phyloP scores from a whole-genome alignment of 2,888 invertebrate genomes.

The Mesorhabditis spiculigera region DNA sequence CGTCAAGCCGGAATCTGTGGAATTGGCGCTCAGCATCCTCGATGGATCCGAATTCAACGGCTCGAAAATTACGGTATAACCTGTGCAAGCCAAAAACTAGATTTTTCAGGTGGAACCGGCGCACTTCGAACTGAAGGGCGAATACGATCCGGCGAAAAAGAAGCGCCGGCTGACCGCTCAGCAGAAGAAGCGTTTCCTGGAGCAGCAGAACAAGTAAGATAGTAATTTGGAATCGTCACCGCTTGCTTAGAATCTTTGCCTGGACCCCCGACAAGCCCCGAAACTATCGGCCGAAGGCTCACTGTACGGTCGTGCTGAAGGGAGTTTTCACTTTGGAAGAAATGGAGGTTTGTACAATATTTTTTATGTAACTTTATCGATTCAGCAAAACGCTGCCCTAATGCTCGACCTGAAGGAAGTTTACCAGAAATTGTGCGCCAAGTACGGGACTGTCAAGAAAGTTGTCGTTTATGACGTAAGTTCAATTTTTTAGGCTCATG shows the following conservation, averaged over 20 bases:
- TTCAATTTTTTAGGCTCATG: constrained; percentile 32
- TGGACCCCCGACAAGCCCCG: constrained; percentile 90
- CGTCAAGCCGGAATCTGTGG: constrained; percentile 80
- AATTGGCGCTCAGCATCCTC: constrained; percentile 82
- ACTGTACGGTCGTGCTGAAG: constrained; percentile 84
- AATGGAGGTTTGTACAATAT: constrained; percentile 69
- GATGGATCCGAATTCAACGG: constrained; percentile 73
- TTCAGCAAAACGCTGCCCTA: constrained; percentile 74
- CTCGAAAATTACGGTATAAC: not conserved
- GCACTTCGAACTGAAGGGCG: constrained; percentile 80
- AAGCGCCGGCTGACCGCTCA: constrained; percentile 80
- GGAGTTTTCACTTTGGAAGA: constrained; percentile 84
- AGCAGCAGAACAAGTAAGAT: constrained; percentile 79
- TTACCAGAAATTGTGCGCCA: constrained; percentile 80
- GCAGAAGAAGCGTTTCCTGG: constrained; percentile 76
- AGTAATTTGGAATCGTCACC: not conserved
- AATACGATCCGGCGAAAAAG: constrained; percentile 84
- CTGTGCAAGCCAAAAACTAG: not conserved
- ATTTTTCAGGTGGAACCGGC: constrained; percentile 75
- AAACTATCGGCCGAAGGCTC: constrained; percentile 81
- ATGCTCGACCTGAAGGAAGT: constrained; percentile 88
- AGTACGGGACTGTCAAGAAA: constrained; percentile 86
- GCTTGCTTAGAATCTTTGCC: constrained; percentile 73
- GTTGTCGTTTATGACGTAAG: constrained; percentile 84
- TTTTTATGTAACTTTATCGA: constrained; percentile 9